A percentile compares a stretch with the other conserved stretches of the same genome.
Conservation (phyloP, 1,140 invertebrate species). For the Habropoda laboriosa region DNA sequence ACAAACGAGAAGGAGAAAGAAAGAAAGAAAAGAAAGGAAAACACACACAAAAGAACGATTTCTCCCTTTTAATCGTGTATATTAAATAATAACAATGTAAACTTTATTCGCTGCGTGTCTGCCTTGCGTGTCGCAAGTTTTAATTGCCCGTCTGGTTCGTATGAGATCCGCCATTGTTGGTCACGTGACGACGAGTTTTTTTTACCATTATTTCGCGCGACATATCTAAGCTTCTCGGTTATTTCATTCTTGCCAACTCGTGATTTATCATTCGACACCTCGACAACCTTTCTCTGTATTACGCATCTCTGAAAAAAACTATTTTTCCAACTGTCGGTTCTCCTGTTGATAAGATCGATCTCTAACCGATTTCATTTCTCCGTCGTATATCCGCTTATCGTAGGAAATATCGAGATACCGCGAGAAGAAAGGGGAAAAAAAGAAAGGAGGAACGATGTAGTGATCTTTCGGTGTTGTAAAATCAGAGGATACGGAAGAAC, state of each 20-base stretch:
- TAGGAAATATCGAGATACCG: neutral
- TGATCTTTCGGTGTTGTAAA: neutral
- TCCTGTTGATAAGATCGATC: neutral
- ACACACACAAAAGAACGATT: no score
- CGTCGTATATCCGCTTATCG: neutral
- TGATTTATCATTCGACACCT: no score
- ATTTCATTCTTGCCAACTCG: no score
- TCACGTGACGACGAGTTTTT: neutral
- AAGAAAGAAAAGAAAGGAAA: no score
- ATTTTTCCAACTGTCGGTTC: no score
- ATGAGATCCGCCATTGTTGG: neutral
- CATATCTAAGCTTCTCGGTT: neutral
- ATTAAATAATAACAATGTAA: neutral
- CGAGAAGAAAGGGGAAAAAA: no score
- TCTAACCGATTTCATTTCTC: neutral
- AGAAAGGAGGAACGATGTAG: neutral
- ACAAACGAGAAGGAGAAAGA: no score
- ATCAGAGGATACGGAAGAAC: neutral
- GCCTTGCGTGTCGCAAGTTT: neutral
- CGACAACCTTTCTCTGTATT: neutral
- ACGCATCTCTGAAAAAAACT: neutral
- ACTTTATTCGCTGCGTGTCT: neutral
- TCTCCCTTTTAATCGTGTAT: neutral
- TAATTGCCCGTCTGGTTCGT: neutral
- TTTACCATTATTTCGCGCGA: neutral